These are phyloP conservation scores for Lates japonicus DNA, from an alignment of 2,797 vertebrate species.

Conservation along the genomic window DNA sequence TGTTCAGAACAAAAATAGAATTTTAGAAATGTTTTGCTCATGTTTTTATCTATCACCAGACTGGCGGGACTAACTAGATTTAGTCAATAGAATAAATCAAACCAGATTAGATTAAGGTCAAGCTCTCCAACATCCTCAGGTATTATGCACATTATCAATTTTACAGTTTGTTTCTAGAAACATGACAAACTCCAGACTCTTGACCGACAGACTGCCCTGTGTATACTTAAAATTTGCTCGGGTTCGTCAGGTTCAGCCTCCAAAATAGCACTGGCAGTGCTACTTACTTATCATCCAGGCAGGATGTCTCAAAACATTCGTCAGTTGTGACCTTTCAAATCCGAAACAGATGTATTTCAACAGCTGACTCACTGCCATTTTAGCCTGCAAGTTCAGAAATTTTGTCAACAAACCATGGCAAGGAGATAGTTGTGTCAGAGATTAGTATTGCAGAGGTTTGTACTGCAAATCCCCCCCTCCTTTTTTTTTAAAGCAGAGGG, in stretches of 20 bases:
- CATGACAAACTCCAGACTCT: slow-evolving; percentile 8
- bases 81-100: slow-evolving; percentile 2
- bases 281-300: neutral
- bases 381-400: neutral
- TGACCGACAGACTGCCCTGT: neutral
- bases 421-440: neutral
- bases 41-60: neutral
- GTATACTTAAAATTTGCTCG: neutral
- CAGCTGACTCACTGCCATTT: neutral
- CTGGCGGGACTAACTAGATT: neutral
- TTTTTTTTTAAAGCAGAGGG: neutral
- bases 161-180: neutral
- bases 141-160: neutral
- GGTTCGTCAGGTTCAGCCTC: slow-evolving; percentile 6
- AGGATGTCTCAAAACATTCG: neutral
- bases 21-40: neutral
- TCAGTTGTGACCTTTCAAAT: slow-evolving; percentile 7
- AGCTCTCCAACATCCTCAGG: neutral
- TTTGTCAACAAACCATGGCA: neutral
- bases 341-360: neutral
- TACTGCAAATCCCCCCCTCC: neutral
- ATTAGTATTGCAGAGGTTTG: neutral
- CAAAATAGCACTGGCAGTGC: neutral
- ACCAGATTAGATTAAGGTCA: neutral
- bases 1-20: neutral